A percentile compares a stretch with the other conserved stretches of the same genome.
Evolutionary conservation across 2,113 vertebrate genomes (phyloP).

Genomic region (Hyla sarda): DNA sequence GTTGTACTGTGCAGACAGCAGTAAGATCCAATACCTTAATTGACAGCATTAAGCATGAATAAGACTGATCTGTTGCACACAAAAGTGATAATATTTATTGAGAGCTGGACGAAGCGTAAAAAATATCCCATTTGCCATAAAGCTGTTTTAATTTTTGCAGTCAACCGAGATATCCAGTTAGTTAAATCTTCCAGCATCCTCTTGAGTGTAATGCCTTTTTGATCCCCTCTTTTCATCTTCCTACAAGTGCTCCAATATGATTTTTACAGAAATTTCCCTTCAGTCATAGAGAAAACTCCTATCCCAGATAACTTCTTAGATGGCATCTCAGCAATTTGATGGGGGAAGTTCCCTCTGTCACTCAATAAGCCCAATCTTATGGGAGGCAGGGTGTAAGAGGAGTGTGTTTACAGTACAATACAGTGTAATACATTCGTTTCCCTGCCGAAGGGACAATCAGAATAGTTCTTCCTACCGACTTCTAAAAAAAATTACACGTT

Average conservation of each 20-base stretch:
- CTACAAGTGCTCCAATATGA: background rate
- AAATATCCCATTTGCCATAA: slow-evolving; percentile 14
- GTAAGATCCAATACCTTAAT: background rate
- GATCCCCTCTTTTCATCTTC: background rate
- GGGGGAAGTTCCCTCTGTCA: no score
- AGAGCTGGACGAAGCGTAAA: background rate
- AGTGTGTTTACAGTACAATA: no score
- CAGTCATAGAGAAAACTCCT: no score
- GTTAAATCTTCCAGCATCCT: background rate
- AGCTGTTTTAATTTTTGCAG: background rate
- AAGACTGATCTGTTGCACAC: background rate
- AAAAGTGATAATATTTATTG: background rate
- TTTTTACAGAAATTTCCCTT: background rate
- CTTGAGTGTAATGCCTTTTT: background rate
- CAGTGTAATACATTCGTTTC: no score
- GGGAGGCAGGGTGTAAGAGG: no score
- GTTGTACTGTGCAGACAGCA: background rate
- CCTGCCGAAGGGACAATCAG: no score
- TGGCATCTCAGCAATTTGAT: no score
- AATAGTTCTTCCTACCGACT: no score
- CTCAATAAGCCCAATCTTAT: no score
- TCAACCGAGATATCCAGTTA: background rate
- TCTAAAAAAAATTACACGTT: no score
- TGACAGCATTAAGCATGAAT: background rate
- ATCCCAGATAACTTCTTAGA: no score